Conservation (phyloP, 2,113 vertebrate genomes). For the Etheostoma cragini region DNA sequence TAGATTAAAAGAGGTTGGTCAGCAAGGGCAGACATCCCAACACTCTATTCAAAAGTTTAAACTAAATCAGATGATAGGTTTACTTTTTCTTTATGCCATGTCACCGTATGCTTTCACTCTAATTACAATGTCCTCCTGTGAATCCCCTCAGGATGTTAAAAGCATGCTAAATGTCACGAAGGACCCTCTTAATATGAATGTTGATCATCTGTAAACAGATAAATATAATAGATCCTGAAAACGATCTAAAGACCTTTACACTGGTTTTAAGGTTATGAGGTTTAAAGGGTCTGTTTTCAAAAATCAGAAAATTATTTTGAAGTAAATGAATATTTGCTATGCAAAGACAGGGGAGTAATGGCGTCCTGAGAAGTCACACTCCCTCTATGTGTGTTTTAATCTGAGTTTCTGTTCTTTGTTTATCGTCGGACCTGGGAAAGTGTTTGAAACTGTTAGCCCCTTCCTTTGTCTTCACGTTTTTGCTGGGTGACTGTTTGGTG, state of each 20-base stretch:
- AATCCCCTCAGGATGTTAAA: conserved; percentile 14
- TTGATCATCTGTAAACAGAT: not conserved
- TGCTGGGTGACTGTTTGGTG: too few relatives aligned
- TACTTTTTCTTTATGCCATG: conserved; percentile 39
- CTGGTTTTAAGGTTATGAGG: not conserved
- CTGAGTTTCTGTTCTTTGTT: too few relatives aligned
- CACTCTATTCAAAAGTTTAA: conserved; percentile 43
- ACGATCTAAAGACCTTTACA: not conserved
- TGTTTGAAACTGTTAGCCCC: too few relatives aligned
- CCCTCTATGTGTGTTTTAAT: too few relatives aligned
- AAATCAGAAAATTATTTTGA: too few relatives aligned
- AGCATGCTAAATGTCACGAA: conserved; percentile 2
- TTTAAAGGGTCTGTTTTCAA: not conserved
- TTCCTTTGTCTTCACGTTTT: too few relatives aligned
- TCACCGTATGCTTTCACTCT: conserved; percentile 1
- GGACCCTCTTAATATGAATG: not conserved
- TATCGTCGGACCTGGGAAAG: too few relatives aligned
- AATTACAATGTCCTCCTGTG: conserved; percentile 37
- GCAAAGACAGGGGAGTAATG: too few relatives aligned
- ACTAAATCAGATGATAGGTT: conserved; percentile 56
- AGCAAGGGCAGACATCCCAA: conserved; percentile 57
- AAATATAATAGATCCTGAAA: not conserved
- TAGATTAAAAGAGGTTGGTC: conserved; percentile 77
- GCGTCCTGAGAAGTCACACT: too few relatives aligned
- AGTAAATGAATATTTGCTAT: too few relatives aligned